Conservation (phyloP, 2,888 invertebrate species). For the Endotricha flammealis region DNA sequence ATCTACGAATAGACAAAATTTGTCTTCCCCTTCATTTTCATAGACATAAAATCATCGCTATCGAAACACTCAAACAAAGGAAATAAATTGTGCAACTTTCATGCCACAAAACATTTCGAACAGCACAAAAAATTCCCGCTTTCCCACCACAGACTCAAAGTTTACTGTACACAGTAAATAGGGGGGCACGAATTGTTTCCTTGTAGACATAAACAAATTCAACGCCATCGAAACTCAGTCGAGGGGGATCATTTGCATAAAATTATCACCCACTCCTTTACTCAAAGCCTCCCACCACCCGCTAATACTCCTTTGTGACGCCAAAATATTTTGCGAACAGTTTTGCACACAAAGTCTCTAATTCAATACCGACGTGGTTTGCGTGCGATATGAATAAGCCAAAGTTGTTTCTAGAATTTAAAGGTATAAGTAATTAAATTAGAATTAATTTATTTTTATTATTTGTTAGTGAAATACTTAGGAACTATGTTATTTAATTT, state of each 20-base stretch:
- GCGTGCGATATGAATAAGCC: no score
- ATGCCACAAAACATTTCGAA: not conserved
- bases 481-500: no score
- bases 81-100: constrained; percentile 1
- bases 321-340: constrained; percentile 76
- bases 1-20: no score
- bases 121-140: not conserved
- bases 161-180: constrained; percentile 13
- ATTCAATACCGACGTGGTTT: constrained; percentile 55
- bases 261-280: constrained; percentile 17
- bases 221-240: constrained; percentile 29
- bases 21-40: no score
- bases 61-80: no score
- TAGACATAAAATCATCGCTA: no score
- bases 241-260: constrained; percentile 46
- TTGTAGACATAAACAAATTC: constrained; percentile 53
- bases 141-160: constrained; percentile 11
- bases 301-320: constrained; percentile 70
- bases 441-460: no score
- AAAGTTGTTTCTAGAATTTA: no score
- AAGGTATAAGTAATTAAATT: no score
- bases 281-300: constrained; percentile 17
- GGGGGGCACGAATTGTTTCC: constrained; percentile 11
- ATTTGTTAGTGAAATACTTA: no score
- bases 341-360: constrained; percentile 74